These are phyloP conservation scores for Eulemur macaco DNA, from an alignment of 2,113 vertebrate species.

Conservation along the genomic window DNA sequence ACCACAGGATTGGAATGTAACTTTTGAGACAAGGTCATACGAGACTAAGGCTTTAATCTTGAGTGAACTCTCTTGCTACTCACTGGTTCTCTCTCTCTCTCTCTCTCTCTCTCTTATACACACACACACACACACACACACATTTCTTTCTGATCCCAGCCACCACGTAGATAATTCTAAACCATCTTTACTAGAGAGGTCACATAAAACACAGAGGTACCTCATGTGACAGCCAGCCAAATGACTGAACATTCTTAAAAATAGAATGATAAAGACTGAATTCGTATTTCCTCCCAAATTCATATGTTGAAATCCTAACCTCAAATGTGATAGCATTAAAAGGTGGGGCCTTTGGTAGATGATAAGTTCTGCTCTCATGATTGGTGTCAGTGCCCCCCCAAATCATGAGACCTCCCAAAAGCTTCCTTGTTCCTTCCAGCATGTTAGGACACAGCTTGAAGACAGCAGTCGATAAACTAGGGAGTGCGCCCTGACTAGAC, in stretches of 20 bases:
- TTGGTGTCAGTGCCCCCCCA: too few relatives aligned
- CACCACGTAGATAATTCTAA: background rate
- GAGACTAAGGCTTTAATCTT: background rate
- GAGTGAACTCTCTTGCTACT: background rate
- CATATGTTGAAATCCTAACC: background rate
- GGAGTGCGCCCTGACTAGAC: too few relatives aligned
- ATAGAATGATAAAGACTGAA: background rate
- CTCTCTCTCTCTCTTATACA: background rate
- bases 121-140: too few relatives aligned
- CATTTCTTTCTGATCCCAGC: background rate
- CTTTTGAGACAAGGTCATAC: background rate
- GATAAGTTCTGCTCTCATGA: background rate
- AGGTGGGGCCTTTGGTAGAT: too few relatives aligned
- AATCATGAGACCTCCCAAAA: background rate
- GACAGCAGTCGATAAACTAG: background rate
- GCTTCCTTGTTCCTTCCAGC: too few relatives aligned
- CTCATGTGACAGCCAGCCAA: background rate
- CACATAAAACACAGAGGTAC: accelerated
- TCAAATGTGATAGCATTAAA: background rate
- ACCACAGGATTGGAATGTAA: background rate
- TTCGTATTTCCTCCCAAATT: background rate
- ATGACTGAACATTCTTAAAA: background rate
- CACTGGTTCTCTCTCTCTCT: background rate
- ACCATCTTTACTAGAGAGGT: background rate
- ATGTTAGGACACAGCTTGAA: background rate